Percentiles rank a stretch among this genome's conserved stretches.
These are phyloP conservation scores for Holcopasites calliopsidis DNA, from an alignment of 1,140 invertebrate species.

Conservation along the genomic window DNA sequence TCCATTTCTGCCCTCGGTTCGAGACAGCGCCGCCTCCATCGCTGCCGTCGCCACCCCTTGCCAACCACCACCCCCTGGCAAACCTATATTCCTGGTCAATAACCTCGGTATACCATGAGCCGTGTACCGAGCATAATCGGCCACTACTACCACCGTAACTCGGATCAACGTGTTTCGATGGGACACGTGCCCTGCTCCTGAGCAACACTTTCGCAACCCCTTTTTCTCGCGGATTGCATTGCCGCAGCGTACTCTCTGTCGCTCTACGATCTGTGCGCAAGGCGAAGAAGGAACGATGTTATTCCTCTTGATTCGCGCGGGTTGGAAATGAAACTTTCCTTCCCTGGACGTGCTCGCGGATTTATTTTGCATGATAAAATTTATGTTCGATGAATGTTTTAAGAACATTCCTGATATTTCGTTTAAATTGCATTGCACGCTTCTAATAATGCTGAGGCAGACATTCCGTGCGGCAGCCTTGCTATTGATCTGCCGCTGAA, in stretches of 20 bases:
- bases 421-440: background rate
- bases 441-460: background rate
- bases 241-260: background rate
- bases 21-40: conserved; percentile 24
- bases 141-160: conserved; percentile 16
- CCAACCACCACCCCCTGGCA: conserved; percentile 32
- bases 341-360: too few relatives aligned
- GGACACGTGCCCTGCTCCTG: background rate
- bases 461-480: conserved; percentile 6
- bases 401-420: background rate
- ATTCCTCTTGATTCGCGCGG: background rate
- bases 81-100: conserved; percentile 65
- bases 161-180: conserved; percentile 15
- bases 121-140: conserved; percentile 43
- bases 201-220: background rate
- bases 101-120: conserved; percentile 51
- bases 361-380: too few relatives aligned
- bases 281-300: background rate
- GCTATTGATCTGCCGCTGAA: conserved; percentile 14
- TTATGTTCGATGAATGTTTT: too few relatives aligned
- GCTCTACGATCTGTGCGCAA: too few relatives aligned
- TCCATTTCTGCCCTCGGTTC: conserved; percentile 44
- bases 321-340: conserved; percentile 17
- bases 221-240: background rate
- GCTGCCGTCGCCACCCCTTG: conserved; percentile 31